Conservation (phyloP, 2,113 vertebrate genomes). For the Melanerpes aurifrons region DNA sequence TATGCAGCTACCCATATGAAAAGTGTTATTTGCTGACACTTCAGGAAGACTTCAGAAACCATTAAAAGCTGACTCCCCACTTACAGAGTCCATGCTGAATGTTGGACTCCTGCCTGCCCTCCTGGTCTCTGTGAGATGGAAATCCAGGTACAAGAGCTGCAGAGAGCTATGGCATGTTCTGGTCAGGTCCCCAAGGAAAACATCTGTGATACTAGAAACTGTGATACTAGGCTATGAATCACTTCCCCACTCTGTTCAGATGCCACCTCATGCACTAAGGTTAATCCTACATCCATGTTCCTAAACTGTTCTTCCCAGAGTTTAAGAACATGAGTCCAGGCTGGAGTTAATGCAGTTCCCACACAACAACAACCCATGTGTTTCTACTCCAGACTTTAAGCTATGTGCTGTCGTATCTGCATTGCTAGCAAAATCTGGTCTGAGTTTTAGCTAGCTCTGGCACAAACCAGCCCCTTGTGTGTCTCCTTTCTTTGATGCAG, state of each 20-base stretch:
- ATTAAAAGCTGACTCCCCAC: neutral
- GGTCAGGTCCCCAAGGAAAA: neutral
- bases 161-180: neutral
- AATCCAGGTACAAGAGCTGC: neutral
- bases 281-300: neutral
- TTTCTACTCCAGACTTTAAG: neutral
- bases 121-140: neutral
- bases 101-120: neutral
- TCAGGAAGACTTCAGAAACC: neutral
- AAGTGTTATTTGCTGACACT: neutral
- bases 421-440: neutral
- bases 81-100: neutral
- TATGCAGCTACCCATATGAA: neutral
- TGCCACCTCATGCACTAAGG: neutral
- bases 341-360: neutral
- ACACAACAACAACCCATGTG: neutral
- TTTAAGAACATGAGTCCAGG: neutral
- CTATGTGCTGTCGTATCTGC: neutral
- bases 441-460: neutral
- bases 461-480: neutral
- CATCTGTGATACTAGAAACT: neutral
- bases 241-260: neutral
- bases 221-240: neutral
- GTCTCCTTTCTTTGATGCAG: neutral
- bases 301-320: neutral